Conservation (phyloP, 2,888 invertebrate species). For the Pharmacophagus antenor region DNA sequence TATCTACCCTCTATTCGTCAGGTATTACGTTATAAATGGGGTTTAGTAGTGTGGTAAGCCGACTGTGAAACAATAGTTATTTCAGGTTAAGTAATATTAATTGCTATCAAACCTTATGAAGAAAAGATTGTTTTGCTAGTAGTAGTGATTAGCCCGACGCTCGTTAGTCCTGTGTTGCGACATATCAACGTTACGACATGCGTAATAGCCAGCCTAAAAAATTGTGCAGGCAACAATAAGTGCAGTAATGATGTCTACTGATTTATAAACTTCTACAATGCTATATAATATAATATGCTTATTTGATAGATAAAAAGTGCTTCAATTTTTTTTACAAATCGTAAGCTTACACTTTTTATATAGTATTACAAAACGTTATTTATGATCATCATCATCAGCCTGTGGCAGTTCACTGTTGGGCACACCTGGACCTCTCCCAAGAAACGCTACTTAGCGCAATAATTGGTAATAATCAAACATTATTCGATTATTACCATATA, state of each 20-base stretch:
- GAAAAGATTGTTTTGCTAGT: conserved; percentile 59
- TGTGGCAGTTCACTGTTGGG: too few species aligned
- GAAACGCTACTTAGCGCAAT: too few species aligned
- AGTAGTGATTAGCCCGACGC: conserved; percentile 58
- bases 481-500: too few species aligned
- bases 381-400: too few species aligned
- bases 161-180: conserved; percentile 54
- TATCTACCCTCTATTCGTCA: neutral
- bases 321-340: too few species aligned
- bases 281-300: too few species aligned
- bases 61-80: conserved; percentile 63
- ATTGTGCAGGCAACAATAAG: conserved; percentile 35
- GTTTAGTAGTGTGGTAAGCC: conserved; percentile 48
- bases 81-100: conserved; percentile 71
- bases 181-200: conserved; percentile 52
- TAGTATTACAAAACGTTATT: too few species aligned
- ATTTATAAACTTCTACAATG: conserved; percentile 12
- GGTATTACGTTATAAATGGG: conserved; percentile 30
- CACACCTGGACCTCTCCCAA: too few species aligned
- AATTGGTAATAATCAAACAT: too few species aligned
- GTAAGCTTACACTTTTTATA: too few species aligned
- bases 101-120: conserved; percentile 61
- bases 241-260: neutral
- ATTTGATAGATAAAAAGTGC: neutral
- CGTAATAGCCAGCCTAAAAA: conserved; percentile 54